These are phyloP conservation scores for Epinephelus awoara DNA, from an alignment of 2,797 vertebrate species.

Conservation along the genomic window DNA sequence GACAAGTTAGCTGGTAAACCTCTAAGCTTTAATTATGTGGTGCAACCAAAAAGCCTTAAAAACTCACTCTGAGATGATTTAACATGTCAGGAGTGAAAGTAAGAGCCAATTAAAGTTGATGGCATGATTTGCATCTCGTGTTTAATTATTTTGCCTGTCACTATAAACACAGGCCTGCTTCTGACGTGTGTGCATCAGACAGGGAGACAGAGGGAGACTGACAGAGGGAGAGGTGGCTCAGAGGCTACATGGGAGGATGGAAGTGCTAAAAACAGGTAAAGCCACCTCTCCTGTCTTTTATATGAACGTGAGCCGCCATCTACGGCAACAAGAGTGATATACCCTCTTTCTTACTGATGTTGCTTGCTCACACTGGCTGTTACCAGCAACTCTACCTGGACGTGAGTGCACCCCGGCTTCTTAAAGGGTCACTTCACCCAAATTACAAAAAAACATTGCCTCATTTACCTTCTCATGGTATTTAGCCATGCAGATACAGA, in stretches of 20 bases:
- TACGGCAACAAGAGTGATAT: conserved; percentile 9
- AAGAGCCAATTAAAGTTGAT: conserved; percentile 55
- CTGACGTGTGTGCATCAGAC: conserved; percentile 10
- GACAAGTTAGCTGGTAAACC: conserved; percentile 22
- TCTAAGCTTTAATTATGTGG: conserved; percentile 19
- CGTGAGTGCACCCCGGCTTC: background rate
- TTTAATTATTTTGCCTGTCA: conserved; percentile 63
- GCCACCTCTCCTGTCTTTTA: conserved; percentile 41
- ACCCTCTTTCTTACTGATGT: background rate
- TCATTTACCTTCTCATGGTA: background rate
- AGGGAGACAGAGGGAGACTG: background rate
- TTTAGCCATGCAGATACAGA: background rate
- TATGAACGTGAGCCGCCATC: conserved; percentile 48
- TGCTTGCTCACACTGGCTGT: conserved; percentile 11
- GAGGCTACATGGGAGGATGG: background rate
- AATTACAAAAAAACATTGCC: background rate
- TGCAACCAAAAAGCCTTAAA: conserved; percentile 20
- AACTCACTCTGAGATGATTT: conserved; percentile 45
- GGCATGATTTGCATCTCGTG: conserved; percentile 57
- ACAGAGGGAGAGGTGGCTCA: conserved; percentile 2
- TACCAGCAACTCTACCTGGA: background rate
- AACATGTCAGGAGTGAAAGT: conserved; percentile 54
- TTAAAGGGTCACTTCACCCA: background rate
- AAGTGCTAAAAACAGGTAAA: background rate
- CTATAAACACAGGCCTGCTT: conserved; percentile 40